Evolutionary conservation across 2,797 vertebrate genomes (phyloP).

Genomic region (Anabacerthia variegaticeps): DNA sequence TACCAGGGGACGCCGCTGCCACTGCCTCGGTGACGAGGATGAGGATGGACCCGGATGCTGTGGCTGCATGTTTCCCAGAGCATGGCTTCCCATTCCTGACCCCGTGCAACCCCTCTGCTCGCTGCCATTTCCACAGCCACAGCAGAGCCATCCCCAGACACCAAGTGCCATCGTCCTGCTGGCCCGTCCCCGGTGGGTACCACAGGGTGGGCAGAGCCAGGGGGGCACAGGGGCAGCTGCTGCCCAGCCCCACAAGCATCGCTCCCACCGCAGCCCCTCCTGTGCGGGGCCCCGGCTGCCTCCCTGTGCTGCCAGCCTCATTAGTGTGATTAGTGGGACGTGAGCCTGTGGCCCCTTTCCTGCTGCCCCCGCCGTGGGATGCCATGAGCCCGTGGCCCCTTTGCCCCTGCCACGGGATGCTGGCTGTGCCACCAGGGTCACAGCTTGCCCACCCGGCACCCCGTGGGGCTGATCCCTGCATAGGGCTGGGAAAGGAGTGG

Average conservation of each 20-base stretch:
- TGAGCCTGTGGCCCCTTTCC: background rate
- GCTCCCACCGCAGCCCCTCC: background rate
- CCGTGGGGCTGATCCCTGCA: background rate
- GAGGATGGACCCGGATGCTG: background rate
- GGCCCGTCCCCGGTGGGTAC: accelerated
- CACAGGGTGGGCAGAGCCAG: accelerated
- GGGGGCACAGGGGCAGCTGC: background rate
- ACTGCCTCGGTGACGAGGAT: accelerated
- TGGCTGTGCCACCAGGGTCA: background rate
- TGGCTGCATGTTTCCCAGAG: accelerated
- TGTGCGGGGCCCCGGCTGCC: background rate
- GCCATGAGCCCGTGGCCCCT: background rate
- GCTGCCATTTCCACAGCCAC: background rate
- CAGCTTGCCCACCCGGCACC: accelerated
- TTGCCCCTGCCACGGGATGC: background rate
- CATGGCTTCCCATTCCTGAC: background rate
- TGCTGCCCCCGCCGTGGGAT: background rate
- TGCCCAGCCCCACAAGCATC: background rate
- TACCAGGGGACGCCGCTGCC: background rate
- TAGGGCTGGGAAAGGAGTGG: background rate
- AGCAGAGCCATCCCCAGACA: background rate
- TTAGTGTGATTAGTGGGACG: background rate
- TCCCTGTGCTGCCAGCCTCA: background rate
- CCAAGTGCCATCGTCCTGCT: background rate
- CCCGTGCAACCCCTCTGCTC: accelerated